These are phyloP conservation scores for Amorpha juglandis DNA, from an alignment of 2,888 invertebrate genomes.

Conservation along the genomic window DNA sequence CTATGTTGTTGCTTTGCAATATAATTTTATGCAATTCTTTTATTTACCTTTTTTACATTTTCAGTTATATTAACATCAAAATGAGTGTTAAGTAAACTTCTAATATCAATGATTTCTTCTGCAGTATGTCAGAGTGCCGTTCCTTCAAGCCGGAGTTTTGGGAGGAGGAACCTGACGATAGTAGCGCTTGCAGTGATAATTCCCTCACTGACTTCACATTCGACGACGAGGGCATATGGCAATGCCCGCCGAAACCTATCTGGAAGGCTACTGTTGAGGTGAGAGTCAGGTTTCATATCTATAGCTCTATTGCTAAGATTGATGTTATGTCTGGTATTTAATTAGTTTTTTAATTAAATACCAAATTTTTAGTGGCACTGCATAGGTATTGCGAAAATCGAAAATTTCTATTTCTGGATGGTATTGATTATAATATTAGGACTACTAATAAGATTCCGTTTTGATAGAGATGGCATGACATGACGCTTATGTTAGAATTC, in stretches of 20 bases:
- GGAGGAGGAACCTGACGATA: conserved; percentile 70
- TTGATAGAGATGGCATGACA: too few relatives aligned
- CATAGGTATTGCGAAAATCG: too few relatives aligned
- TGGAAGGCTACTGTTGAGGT: conserved; percentile 93
- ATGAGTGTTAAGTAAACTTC: background rate
- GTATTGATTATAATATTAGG: too few relatives aligned
- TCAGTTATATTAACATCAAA: background rate
- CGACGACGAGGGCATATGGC: conserved; percentile 86
- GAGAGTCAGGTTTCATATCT: conserved; percentile 30
- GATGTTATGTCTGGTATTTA: too few relatives aligned
- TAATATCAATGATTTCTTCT: background rate
- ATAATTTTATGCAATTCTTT: background rate
- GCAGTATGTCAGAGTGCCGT: conserved; percentile 67
- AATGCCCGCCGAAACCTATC: conserved; percentile 90
- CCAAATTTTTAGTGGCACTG: too few relatives aligned
- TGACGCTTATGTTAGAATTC: too few relatives aligned
- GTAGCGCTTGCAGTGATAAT: conserved; percentile 75
- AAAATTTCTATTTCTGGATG: too few relatives aligned
- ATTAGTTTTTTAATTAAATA: too few relatives aligned
- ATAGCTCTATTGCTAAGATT: too few relatives aligned
- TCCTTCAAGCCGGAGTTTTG: conserved; percentile 64
- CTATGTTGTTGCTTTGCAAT: conserved; percentile 1
- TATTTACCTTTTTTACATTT: background rate
- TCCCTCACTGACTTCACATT: conserved; percentile 74
- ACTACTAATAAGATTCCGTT: too few relatives aligned